Base-by-base conservation (phyloP, 2,888 invertebrate genomes). In the Agrotis puta region DNA sequence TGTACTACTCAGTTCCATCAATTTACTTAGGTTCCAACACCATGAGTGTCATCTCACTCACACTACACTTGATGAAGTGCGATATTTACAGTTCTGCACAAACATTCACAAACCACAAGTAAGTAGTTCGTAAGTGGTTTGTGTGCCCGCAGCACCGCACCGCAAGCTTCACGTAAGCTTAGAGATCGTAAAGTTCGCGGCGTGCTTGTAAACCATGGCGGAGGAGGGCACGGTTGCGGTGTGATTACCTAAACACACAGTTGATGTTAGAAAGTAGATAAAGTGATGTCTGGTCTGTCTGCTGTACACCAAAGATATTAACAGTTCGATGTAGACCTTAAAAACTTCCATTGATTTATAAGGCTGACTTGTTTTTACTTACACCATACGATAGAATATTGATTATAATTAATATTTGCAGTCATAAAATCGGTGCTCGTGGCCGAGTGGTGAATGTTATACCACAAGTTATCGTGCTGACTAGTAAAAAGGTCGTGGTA, bases 51-150 rank as follows among this genome's bases (percentile, higher is more conserved):
- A 13, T 20, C n/a, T 73, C 20, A 63, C 4, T 7, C 24, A 13
- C 6, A 22, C 27, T 18, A 9, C 4, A 16, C 50, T n/a, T 22
- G 5, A 43, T 62, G 16, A 27, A 45, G 9, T 11, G n/a, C 18
- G 24, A 24, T n/a, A 64, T 7, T 3, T 33, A 13, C n/a, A 56
- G 27, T 13, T 54, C 56, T 9, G 4, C 13, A 54, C 50, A 39
- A 24, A 51, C 50, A 58, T 45, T 69, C 7, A n/a, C 47, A 51
- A 59, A 54, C 33, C 51, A 9, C 63, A 45, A 54, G 24, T 45
- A 18, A 24, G 39, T 54, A 56, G 50, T 64, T 61, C 11, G 24
- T 57, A 45, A 50, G 33, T 57, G 61, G 47, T 62, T 62, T 67
- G 9, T 39, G 39, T 39, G 39, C 45, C n/a, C 18, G 61, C 47